phyloP scores from a whole-genome alignment of 2,797 vertebrate genomes.

The Alcedo quadribrachys region DNA sequence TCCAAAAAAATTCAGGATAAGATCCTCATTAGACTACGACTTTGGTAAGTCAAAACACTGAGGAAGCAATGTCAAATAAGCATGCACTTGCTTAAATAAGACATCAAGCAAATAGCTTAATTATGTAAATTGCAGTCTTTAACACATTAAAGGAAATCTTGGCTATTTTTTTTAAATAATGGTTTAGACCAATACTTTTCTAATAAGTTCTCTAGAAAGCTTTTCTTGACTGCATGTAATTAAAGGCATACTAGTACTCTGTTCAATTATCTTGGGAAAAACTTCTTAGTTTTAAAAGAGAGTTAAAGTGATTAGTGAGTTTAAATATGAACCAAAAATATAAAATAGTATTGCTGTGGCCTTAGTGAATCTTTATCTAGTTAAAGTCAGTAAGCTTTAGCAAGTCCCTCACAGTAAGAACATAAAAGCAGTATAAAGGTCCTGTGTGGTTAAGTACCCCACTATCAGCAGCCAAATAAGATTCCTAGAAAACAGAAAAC shows the following conservation, averaged over 20 bases:
- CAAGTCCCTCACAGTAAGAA: background rate
- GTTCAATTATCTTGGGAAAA: background rate
- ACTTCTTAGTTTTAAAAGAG: background rate
- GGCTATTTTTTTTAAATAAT: background rate
- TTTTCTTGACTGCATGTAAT: background rate
- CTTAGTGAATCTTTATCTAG: background rate
- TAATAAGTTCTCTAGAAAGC: background rate
- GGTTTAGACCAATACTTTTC: background rate
- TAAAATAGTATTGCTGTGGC: background rate
- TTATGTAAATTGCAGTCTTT: background rate
- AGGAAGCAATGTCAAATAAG: background rate
- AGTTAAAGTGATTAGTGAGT: background rate
- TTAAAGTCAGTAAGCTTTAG: background rate
- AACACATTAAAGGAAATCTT: background rate
- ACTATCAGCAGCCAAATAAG: background rate
- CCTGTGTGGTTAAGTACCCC: no score
- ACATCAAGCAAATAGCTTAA: background rate
- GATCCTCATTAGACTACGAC: background rate
- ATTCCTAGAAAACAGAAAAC: background rate
- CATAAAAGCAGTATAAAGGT: background rate
- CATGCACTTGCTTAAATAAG: background rate
- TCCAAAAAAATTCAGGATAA: background rate
- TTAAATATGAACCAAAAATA: background rate
- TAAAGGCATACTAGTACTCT: background rate
- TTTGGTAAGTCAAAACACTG: background rate